Base-by-base conservation (phyloP, 2,888 invertebrate species). In the Nymphalis urticae region DNA sequence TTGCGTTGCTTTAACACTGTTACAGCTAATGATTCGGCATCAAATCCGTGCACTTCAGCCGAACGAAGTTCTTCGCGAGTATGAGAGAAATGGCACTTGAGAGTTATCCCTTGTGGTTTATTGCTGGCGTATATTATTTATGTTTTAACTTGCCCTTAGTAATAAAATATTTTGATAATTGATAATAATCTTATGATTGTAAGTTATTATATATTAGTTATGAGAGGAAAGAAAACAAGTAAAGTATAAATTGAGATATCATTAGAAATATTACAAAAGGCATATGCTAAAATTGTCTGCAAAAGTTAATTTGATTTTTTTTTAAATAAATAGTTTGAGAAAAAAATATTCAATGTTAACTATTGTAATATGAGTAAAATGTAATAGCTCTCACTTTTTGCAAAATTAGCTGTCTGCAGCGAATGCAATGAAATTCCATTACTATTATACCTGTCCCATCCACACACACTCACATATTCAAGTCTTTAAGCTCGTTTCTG, bases 1-100 rank as follows among this genome's bases (percentile, higher is more conserved):
- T 92, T 90, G 85, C 86, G 85, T 88, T 84, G 80, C 79, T 84
- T 82, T 86, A 83, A 87, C 83, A 76, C 79, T 79, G 85, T 88
- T 89, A 87, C 76, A 78, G 77, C 81, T 83, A 84, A 85, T 85
- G 84, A 85, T 83, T 83, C 79, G 72, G 74, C 75, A 73, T 72
- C 77, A 75, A 63, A 70, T 68, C 54, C 60, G 66, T 68, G 59
- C 62, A 67, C 56, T 63, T 36, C 48, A 75, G 75, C 64, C 67
- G 71, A 64, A 66, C 51, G 47, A 64, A 62, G 69, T 67, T 56
- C 66, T 69, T 21, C 27, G 42, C 27, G 47, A 62, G 48, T 62
- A 21, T 59, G 42, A 19, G 17, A 21, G n/a, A 32, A 32, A 32
- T 32, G 6, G 9, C 42, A 63, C 36, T 42, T 42, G 13, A 42